Percentiles rank a stretch among this genome's conserved stretches.
Evolutionary conservation across 2,797 vertebrate species (phyloP).

Genomic region (Numenius phaeopus): DNA sequence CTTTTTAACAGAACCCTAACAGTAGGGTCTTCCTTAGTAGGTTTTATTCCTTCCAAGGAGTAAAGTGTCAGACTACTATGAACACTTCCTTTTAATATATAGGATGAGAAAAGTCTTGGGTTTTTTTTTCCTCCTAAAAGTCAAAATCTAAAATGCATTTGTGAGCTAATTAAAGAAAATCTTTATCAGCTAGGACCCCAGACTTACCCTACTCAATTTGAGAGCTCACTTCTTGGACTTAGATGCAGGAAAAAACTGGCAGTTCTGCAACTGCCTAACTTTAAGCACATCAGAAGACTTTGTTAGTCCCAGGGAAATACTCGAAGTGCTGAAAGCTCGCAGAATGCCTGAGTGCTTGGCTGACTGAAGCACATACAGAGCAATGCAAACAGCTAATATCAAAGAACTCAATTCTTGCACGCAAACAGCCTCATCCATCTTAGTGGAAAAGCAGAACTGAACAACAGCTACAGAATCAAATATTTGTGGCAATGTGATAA

Average conservation of each 20-base stretch:
- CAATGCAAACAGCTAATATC: not conserved
- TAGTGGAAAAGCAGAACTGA: not conserved
- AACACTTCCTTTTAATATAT: not conserved
- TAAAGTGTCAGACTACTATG: not conserved
- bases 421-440: not conserved
- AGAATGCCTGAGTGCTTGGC: constrained; percentile 16
- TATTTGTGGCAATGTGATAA: not conserved
- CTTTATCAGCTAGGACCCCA: not conserved
- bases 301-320: not conserved
- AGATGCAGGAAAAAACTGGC: not conserved
- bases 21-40: not conserved
- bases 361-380: not conserved
- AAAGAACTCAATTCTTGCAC: not conserved
- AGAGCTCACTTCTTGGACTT: not conserved
- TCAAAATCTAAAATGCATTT: not conserved
- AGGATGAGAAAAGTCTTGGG: not conserved
- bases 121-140: not conserved
- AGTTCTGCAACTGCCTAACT: not conserved
- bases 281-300: not conserved
- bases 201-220: not conserved
- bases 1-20: not conserved
- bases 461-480: not conserved
- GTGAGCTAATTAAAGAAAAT: not conserved
- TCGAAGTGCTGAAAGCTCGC: not conserved
- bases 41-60: not conserved